A percentile compares a stretch with the other conserved stretches of the same genome.
phyloP scores from a whole-genome alignment of 2,888 invertebrate species.

The Leptinotarsa haldemani region DNA sequence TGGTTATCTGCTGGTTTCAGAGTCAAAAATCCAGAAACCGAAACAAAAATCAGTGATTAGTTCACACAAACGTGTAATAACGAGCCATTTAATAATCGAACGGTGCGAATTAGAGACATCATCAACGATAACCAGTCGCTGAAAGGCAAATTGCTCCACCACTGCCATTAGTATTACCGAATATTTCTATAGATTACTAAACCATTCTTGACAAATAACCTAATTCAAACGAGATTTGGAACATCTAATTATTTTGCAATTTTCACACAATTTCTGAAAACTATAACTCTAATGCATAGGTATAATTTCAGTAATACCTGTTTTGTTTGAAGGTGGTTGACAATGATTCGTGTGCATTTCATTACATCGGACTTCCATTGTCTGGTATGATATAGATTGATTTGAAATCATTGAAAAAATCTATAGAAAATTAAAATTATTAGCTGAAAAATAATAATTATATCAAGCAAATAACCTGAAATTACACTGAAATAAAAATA shows the following conservation, averaged over 20 bases:
- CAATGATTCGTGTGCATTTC: no score
- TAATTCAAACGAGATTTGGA: constrained; percentile 21
- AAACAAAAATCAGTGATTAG: constrained; percentile 43
- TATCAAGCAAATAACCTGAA: no score
- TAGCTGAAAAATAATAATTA: no score
- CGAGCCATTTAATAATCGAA: constrained; percentile 36
- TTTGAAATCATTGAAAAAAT: no score
- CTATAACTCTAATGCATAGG: not conserved
- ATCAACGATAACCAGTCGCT: constrained; percentile 41
- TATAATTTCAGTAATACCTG: no score
- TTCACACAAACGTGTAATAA: constrained; percentile 44
- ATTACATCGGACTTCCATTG: no score
- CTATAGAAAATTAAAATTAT: no score
- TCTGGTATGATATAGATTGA: no score
- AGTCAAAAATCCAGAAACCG: constrained; percentile 35
- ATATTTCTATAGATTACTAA: constrained; percentile 23
- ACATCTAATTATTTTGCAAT: constrained; percentile 23
- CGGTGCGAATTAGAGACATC: constrained; percentile 45
- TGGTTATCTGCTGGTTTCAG: constrained; percentile 35
- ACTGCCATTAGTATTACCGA: constrained; percentile 29
- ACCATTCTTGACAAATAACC: constrained; percentile 28
- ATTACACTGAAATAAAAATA: no score
- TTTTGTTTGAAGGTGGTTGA: no score
- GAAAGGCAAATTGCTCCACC: constrained; percentile 39
- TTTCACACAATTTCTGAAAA: constrained; percentile 20